A percentile compares a stretch with the other conserved stretches of the same genome.
phyloP scores from a whole-genome alignment of 2,888 invertebrate genomes.

The Pollenia amentaria region DNA sequence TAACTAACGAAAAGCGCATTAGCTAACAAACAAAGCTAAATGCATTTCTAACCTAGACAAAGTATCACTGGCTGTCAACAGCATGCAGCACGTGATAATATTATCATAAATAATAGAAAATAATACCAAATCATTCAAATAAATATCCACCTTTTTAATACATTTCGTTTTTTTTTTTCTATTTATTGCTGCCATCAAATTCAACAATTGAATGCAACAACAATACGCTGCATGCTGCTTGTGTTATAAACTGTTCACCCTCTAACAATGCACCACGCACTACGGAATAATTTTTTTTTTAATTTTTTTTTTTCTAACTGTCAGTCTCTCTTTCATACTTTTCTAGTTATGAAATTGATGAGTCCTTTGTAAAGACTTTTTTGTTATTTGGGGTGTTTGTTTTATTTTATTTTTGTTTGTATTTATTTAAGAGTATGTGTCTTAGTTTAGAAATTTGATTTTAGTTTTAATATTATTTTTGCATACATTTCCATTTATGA shows the following conservation, averaged over 20 bases:
- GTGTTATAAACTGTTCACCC: slow-evolving; percentile 32
- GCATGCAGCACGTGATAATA: slow-evolving; percentile 57
- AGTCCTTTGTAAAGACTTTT: slow-evolving; percentile 5
- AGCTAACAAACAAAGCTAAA: background rate
- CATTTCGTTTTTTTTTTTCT: background rate
- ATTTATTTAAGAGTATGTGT: slow-evolving; percentile 32
- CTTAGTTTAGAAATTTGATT: slow-evolving; percentile 28
- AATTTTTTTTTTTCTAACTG: slow-evolving; percentile 7
- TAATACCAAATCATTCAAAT: slow-evolving; percentile 58
- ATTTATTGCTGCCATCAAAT: background rate
- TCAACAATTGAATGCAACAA: slow-evolving; percentile 35
- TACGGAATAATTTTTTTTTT: background rate
- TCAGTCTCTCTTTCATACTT: slow-evolving; percentile 19
- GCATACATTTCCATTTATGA: background rate
- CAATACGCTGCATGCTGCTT: background rate
- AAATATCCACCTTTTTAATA: slow-evolving; percentile 45
- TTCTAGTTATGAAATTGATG: slow-evolving; percentile 61
- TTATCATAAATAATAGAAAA: slow-evolving; percentile 58
- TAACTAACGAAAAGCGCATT: slow-evolving; percentile 40
- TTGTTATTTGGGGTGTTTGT: background rate
- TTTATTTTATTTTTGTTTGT: slow-evolving; percentile 2
- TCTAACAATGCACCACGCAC: slow-evolving; percentile 6
- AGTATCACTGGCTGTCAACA: slow-evolving; percentile 48
- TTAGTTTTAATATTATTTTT: background rate
- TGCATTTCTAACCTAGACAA: slow-evolving; percentile 1